Evolutionary conservation across 2,797 vertebrate species (phyloP).

Genomic region (Salmo trutta): DNA sequence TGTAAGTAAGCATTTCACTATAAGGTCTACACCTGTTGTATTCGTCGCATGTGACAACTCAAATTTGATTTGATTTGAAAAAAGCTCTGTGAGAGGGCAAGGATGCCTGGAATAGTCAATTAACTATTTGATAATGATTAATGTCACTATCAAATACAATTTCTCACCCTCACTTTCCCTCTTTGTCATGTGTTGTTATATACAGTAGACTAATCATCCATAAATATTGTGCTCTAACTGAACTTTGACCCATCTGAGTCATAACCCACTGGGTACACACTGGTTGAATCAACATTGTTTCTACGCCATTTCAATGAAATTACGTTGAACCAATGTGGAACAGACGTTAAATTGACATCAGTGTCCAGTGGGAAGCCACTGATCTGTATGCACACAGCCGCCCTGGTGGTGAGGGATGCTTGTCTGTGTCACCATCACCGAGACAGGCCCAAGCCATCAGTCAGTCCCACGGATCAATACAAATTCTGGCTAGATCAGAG

Average conservation of each 20-base stretch:
- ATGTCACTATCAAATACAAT: neutral
- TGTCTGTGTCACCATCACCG: neutral
- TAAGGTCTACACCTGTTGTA: no score
- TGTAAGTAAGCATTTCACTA: no score
- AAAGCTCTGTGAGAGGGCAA: no score
- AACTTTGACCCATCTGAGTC: conserved; percentile 48
- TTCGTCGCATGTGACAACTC: no score
- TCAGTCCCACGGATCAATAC: conserved; percentile 58
- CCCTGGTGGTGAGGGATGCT: conserved; percentile 19
- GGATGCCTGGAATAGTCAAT: neutral
- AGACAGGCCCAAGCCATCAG: conserved; percentile 28
- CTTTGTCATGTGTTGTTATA: conserved; percentile 15
- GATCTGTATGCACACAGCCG: conserved; percentile 47
- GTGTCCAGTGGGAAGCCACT: neutral
- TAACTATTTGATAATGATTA: neutral
- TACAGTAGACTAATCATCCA: conserved; percentile 14
- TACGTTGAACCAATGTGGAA: no score
- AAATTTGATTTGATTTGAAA: no score
- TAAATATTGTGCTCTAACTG: conserved; percentile 9
- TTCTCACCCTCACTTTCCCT: neutral
- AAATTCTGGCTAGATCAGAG: conserved; percentile 41
- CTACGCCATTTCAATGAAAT: no score
- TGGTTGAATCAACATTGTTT: no score
- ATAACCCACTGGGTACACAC: neutral
- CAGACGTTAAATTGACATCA: no score